phyloP scores from a whole-genome alignment of 2,888 invertebrate genomes.

The Nomada fabriciana region DNA sequence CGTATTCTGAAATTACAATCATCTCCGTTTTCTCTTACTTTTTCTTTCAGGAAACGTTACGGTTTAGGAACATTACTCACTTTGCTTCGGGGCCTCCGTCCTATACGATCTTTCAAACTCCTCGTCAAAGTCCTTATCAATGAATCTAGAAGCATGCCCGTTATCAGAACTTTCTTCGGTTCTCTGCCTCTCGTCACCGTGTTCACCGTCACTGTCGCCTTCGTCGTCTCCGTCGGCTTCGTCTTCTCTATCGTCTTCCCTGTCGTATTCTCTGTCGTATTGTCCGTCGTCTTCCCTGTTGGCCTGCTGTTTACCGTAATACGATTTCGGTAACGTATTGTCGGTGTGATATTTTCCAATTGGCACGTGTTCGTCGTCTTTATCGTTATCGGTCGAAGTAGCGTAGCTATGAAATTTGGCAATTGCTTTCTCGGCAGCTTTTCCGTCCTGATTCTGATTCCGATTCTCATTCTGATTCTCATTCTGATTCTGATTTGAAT shows the following conservation, averaged over 20 bases:
- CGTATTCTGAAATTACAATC: slow-evolving; percentile 67
- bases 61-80: slow-evolving; percentile 57
- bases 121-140: slow-evolving; percentile 72
- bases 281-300: slow-evolving; percentile 73
- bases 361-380: slow-evolving; percentile 52
- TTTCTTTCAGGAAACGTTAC: too few species aligned
- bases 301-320: slow-evolving; percentile 49
- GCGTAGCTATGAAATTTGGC: slow-evolving; percentile 62
- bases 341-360: slow-evolving; percentile 51
- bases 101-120: slow-evolving; percentile 74
- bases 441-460: slow-evolving; percentile 46
- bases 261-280: slow-evolving; percentile 20
- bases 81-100: slow-evolving; percentile 67
- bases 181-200: slow-evolving; percentile 64
- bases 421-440: slow-evolving; percentile 61
- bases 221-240: slow-evolving; percentile 59
- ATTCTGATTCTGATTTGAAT: slow-evolving; percentile 57
- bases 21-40: not conserved
- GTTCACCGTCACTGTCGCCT: slow-evolving; percentile 59
- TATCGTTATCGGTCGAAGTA: slow-evolving; percentile 58
- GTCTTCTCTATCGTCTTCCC: not conserved
- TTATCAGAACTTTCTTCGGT: slow-evolving; percentile 59
- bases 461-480: slow-evolving; percentile 31
- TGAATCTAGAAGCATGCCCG: slow-evolving; percentile 50
- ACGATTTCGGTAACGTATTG: slow-evolving; percentile 40